phyloP scores from a whole-genome alignment of 2,113 vertebrate genomes.

The Atherinomorus stipes region DNA sequence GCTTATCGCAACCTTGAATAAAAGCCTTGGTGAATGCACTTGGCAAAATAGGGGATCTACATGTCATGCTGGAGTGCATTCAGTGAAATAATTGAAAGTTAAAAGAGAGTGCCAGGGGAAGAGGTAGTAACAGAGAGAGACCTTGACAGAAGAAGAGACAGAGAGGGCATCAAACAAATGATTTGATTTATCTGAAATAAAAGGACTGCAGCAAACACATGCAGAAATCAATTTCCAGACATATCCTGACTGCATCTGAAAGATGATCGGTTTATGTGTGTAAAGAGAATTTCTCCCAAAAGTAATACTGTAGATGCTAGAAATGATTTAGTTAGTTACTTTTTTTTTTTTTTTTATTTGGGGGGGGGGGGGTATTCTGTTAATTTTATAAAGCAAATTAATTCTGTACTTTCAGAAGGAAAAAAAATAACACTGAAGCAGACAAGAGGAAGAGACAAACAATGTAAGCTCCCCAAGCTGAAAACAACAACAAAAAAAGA shows the following conservation, averaged over 20 bases:
- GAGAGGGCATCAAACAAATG: not conserved
- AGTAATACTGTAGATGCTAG: too few species aligned
- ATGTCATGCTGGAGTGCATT: conserved; percentile 47
- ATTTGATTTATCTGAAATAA: conserved; percentile 7
- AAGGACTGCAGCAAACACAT: not conserved
- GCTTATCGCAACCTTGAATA: conserved; percentile 59
- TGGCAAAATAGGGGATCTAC: conserved; percentile 44
- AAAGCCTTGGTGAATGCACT: conserved; percentile 43
- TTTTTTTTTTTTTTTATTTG: not conserved
- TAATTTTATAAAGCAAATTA: not conserved
- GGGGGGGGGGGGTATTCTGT: too few species aligned
- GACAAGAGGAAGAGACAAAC: not conserved
- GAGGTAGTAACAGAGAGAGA: conserved; percentile 18
- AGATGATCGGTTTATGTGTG: not conserved
- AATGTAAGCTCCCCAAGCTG: not conserved
- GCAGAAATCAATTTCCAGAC: conserved; percentile 8
- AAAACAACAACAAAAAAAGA: not conserved
- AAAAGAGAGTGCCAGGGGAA: conserved; percentile 40
- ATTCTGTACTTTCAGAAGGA: not conserved
- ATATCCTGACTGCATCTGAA: conserved; percentile 6
- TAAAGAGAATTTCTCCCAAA: conserved; percentile 4
- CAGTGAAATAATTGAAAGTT: conserved; percentile 66
- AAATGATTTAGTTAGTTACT: too few species aligned
- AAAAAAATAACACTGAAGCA: not conserved
- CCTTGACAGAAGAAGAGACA: conserved; percentile 12